Evolutionary conservation across 2,888 invertebrate genomes (phyloP).

Genomic region (Apamea monoglypha): DNA sequence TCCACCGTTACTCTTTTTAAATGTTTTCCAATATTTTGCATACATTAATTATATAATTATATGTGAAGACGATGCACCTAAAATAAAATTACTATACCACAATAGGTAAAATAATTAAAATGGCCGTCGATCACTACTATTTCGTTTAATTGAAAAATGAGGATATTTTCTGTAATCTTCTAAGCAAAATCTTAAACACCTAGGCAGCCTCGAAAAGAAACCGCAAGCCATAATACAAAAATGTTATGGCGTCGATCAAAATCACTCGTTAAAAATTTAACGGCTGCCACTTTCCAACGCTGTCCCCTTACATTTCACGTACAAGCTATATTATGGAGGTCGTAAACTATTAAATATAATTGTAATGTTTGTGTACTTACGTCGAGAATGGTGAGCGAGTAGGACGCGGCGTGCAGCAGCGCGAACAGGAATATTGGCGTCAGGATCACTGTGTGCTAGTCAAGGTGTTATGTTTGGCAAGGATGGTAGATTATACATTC

Average conservation of each 20-base stretch:
- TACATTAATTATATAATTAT: too few species aligned
- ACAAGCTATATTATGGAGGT: conserved; percentile 28
- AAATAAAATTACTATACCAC: too few species aligned
- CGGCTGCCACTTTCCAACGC: conserved; percentile 9
- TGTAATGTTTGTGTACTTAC: conserved; percentile 91
- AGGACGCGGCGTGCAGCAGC: conserved; percentile 97
- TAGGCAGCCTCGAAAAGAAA: background rate
- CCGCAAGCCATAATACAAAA: background rate
- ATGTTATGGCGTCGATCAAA: background rate
- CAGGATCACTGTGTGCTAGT: conserved; percentile 93
- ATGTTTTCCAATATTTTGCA: too few species aligned
- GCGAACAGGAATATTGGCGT: conserved; percentile 98
- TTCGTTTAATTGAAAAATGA: too few species aligned
- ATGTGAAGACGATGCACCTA: too few species aligned
- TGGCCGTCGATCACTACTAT: too few species aligned
- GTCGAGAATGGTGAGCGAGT: conserved; percentile 96
- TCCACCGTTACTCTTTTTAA: too few species aligned
- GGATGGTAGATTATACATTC: background rate
- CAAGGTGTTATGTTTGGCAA: conserved; percentile 14
- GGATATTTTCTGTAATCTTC: background rate
- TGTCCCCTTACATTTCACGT: conserved; percentile 7
- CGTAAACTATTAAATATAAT: conserved; percentile 32
- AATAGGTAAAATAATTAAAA: too few species aligned
- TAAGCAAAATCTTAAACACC: background rate
- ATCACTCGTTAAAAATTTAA: background rate